Base-by-base conservation (phyloP, 2,113 vertebrate genomes). In the Leptodactylus fuscus region DNA sequence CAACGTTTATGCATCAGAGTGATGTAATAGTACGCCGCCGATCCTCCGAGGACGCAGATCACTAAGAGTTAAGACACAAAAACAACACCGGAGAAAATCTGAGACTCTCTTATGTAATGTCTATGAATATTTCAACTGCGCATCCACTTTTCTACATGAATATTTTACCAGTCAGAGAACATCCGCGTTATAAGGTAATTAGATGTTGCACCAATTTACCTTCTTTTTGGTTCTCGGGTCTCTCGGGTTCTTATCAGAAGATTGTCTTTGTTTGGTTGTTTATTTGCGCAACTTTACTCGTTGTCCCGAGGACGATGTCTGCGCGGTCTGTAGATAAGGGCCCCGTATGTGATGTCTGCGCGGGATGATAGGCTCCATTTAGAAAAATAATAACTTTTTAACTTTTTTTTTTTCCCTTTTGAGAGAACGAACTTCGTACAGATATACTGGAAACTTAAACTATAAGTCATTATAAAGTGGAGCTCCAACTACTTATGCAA, bases 141-240 rank as follows among this genome's bases (percentile, higher is more conserved):
- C 53, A 58, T 34, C 29, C 29, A 67, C 27, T 67, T 67, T 67
- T 67, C 15, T 22, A 18, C 62, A 67, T 67, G 12, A 67, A 67
- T 67, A 67, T 34, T 67, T 67, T 67, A 67, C 29, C 10, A 60
- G 60, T 65, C 60, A 67, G 62, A 15, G 62, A 67, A 34, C 62
- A 18, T 32, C 24, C 15, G 7, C 13, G 2, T 67, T 67, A 18
- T 67, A 18, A 11, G 12, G 29, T 67, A 67, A 67, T 67, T 67
- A 67, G 12, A 16, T 6, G 3, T 67, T 18, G 4, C 29, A 34
- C 62, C 29, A 18, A 32, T 34, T 67, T 67, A 15, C 27, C 27
- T 27, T 9, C n/a, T 2, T 60, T 55, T 34, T 65, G 12, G 1
- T 34, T 34, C 29, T 32, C 5, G 12, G 29, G 29, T 67, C 62